Conservation (phyloP, 2,888 invertebrate genomes). For the Cephus nigrinus region DNA sequence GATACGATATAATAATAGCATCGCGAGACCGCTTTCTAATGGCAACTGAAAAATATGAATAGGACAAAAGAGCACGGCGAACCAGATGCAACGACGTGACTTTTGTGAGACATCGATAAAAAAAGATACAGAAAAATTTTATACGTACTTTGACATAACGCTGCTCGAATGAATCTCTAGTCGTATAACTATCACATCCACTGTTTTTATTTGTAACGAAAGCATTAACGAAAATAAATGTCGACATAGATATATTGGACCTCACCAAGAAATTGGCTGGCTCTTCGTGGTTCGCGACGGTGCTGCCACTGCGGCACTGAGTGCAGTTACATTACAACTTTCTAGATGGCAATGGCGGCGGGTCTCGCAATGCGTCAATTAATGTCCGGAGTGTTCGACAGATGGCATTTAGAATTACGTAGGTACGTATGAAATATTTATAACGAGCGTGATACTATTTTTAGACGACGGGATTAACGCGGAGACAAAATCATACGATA, state of each 20-base stretch:
- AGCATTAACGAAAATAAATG: neutral
- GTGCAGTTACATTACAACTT: neutral
- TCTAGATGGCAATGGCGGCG: neutral
- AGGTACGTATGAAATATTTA: neutral
- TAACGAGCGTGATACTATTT: neutral
- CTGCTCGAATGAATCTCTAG: neutral
- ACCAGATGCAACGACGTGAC: neutral
- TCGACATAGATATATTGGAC: neutral
- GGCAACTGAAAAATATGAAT: neutral
- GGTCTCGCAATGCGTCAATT: neutral
- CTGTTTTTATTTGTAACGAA: neutral
- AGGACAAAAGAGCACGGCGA: neutral
- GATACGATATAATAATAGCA: neutral
- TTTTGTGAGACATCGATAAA: neutral
- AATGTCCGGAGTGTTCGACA: neutral
- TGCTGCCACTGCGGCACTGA: neutral
- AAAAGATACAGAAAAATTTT: neutral
- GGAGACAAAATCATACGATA: neutral
- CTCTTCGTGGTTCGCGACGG: neutral
- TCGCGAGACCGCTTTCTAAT: neutral
- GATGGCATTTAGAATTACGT: neutral
- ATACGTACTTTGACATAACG: neutral
- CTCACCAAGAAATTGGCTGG: neutral
- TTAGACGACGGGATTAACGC: neutral
- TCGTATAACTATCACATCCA: neutral